Evolutionary conservation across 2,888 invertebrate genomes (phyloP), one percentile per base, ranked within the genome.

Genomic region (Callyntrura guangdongensis): DNA sequence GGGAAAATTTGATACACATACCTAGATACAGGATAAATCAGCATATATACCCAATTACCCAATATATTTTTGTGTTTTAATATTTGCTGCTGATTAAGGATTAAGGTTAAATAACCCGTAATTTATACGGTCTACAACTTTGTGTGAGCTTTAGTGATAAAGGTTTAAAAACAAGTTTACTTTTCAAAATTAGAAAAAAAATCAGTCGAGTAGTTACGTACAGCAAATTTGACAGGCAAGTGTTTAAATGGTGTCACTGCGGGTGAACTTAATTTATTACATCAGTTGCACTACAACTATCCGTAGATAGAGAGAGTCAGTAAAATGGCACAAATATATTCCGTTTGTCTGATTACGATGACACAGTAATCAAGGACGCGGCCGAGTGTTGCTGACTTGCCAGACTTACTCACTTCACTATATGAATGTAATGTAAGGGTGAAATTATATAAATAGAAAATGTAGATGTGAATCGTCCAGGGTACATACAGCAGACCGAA

Each of bases 241-340:
- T 69, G 84, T 85, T 85, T 85, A 84, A 84, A 84, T 85, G 84
- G 84, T 85, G 84, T 85, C 72, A 85, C 9, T 72, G 84, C 53
- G 49, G 61, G 53, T 85, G 84, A 85, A 69, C 84, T 69, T 85
- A 69, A 69, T 69, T 53, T 74, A 81, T 61, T 27, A 77, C 56
- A 59, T 56, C 27, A 79, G 17, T 56, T 53, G n/a, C 59, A 59
- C 17, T 59, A 59, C 47, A 49, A 74, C n/a, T n/a, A n/a, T n/a
- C n/a, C n/a, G n/a, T 17, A 22, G 6, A 20, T n/a, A 61, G 81
- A 56, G 2, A 49, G 49, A 74, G 1, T 9, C 69, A 56, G 49
- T 6, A 67, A 72, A 83, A 67, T 83, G 67, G 84, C 25, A 85
- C 84, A 72, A 72, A 22, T 53, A n/a, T n/a, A 6, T 61, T 56